These are phyloP conservation scores for Hemiprocne comata DNA, from an alignment of 2,113 vertebrate genomes.

Conservation along the genomic window DNA sequence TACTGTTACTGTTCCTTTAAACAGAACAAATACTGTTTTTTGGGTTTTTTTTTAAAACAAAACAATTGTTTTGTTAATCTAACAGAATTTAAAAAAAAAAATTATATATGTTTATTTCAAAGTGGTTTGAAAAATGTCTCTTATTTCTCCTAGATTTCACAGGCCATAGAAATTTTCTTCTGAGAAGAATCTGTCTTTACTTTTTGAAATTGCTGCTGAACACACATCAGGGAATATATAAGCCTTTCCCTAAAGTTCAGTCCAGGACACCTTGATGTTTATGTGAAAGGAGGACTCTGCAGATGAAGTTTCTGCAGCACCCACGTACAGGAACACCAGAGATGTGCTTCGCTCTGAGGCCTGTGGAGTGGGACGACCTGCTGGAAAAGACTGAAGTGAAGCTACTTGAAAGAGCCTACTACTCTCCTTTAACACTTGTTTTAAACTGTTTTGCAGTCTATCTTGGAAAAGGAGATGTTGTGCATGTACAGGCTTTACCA, in stretches of 20 bases:
- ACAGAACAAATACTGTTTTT: background rate
- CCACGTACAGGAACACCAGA: background rate
- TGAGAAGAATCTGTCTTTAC: constrained; percentile 93
- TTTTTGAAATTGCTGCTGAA: constrained; percentile 84
- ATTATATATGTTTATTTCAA: background rate
- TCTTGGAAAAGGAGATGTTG: constrained; percentile 74
- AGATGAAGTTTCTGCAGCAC: constrained; percentile 47
- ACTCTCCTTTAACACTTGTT: constrained; percentile 69
- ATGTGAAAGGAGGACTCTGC: constrained; percentile 46
- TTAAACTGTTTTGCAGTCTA: constrained; percentile 74
- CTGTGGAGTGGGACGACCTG: constrained; percentile 32
- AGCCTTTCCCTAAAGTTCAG: constrained; percentile 71
- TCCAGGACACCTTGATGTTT: constrained; percentile 57
- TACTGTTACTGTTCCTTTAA: background rate
- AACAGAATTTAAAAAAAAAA: background rate
- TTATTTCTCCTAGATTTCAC: constrained; percentile 86
- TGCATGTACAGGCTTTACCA: constrained; percentile 85
- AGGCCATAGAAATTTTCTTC: constrained; percentile 98
- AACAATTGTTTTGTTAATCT: background rate
- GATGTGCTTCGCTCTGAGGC: constrained; percentile 20
- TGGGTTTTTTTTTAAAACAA: background rate
- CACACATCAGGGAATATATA: constrained; percentile 69
- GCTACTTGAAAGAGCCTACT: constrained; percentile 61
- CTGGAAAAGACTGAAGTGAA: constrained; percentile 50
- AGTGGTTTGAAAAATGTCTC: background rate